These are phyloP conservation scores for Mola mola DNA, from an alignment of 2,113 vertebrate species.

Conservation along the genomic window DNA sequence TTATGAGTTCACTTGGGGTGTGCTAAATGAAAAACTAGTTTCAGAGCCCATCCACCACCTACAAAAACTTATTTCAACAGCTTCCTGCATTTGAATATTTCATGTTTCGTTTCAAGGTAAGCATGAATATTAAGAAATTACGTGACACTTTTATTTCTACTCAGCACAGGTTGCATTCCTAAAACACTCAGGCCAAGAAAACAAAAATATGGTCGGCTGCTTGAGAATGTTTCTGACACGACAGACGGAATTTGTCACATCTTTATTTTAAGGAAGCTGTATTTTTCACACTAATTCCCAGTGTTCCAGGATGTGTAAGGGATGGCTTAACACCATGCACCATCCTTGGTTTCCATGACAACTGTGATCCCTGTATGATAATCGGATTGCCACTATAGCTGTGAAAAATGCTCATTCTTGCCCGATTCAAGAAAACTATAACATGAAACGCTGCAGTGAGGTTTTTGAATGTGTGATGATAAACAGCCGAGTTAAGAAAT, in stretches of 20 bases:
- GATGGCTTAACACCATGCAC: constrained; percentile 67
- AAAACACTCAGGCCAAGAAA: background rate
- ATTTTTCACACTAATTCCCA: constrained; percentile 77
- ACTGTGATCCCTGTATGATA: constrained; percentile 80
- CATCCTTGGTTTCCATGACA: constrained; percentile 82
- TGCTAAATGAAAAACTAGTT: no score
- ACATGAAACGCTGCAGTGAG: constrained; percentile 34
- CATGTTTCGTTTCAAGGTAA: no score
- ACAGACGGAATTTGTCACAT: constrained; percentile 44
- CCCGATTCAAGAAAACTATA: constrained; percentile 59
- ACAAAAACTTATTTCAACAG: no score
- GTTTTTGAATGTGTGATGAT: constrained; percentile 35
- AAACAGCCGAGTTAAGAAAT: constrained; percentile 10
- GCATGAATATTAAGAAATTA: no score
- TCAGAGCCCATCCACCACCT: no score
- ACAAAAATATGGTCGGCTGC: background rate
- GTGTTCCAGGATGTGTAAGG: constrained; percentile 74
- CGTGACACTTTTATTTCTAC: background rate
- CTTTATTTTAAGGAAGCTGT: constrained; percentile 68
- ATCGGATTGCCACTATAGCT: constrained; percentile 77
- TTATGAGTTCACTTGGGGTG: no score
- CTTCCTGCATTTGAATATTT: no score
- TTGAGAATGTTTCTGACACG: background rate
- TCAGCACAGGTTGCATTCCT: background rate
- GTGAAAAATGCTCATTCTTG: constrained; percentile 69